phyloP scores from a whole-genome alignment of 2,888 invertebrate species.

The Coecobrya sp. region DNA sequence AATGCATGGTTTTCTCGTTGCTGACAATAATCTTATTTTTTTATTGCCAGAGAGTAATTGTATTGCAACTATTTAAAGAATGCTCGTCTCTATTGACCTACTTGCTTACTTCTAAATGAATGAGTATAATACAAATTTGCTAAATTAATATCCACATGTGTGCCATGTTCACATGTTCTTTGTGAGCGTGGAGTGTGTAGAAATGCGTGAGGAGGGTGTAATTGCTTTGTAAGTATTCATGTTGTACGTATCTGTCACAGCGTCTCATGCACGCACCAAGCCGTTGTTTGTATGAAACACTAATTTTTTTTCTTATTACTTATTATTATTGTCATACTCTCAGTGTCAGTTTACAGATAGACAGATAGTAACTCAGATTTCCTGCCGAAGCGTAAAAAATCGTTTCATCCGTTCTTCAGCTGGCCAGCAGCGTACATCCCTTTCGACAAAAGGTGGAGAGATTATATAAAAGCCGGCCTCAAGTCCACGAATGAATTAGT shows the following conservation, averaged over 20 bases:
- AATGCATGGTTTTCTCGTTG: neutral
- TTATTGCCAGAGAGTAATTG: neutral
- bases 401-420: constrained; percentile 78
- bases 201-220: constrained; percentile 68
- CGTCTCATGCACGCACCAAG: constrained; percentile 33
- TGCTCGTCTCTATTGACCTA: constrained; percentile 44
- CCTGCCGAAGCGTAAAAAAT: constrained; percentile 80
- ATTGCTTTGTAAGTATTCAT: constrained; percentile 36
- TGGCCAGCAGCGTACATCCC: constrained; percentile 49
- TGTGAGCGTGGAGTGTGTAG: neutral
- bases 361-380: constrained; percentile 64
- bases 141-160: constrained; percentile 60
- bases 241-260: constrained; percentile 51
- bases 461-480: constrained; percentile 36
- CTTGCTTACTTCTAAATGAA: constrained; percentile 3
- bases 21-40: too few species aligned
- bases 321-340: constrained; percentile 23
- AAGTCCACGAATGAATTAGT: constrained; percentile 47
- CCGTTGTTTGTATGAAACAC: constrained; percentile 26
- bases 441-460: constrained; percentile 22
- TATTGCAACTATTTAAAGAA: neutral
- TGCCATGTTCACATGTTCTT: constrained; percentile 34
- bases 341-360: constrained; percentile 31
- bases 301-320: constrained; percentile 7
- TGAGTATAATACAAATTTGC: constrained; percentile 49